Conservation (phyloP, 2,113 vertebrate genomes). For the Sturnus vulgaris region DNA sequence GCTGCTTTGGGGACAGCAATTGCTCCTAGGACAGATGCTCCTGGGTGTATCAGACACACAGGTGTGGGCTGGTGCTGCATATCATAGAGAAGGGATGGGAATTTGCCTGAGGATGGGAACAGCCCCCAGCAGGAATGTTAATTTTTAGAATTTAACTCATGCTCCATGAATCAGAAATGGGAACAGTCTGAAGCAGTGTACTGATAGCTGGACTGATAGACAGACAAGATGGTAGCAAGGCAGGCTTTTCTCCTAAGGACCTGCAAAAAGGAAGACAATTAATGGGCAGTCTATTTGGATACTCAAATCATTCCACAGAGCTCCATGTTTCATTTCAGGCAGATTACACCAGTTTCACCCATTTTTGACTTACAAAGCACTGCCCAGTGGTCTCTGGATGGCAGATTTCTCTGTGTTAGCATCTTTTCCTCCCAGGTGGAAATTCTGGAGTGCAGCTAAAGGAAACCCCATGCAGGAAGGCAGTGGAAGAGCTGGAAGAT, state of each 20-base stretch:
- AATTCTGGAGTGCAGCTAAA: neutral
- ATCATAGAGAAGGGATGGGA: neutral
- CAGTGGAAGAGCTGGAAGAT: neutral
- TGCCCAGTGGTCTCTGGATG: neutral
- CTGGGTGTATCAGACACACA: accelerated
- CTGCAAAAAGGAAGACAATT: neutral
- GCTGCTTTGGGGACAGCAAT: neutral
- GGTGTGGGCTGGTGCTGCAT: neutral
- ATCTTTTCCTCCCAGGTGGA: neutral
- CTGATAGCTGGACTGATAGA: neutral
- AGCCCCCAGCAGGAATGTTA: neutral
- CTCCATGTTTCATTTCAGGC: neutral
- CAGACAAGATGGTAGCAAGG: neutral
- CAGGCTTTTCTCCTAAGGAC: neutral
- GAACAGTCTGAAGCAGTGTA: neutral
- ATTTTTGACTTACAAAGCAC: neutral
- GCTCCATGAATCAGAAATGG: neutral
- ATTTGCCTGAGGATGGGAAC: neutral
- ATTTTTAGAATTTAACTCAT: neutral
- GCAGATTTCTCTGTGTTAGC: neutral
- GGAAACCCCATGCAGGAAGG: neutral
- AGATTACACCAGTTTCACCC: neutral
- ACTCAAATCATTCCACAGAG: neutral
- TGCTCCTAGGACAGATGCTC: neutral
- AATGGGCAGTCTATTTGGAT: neutral